A percentile compares a stretch with the other conserved stretches of the same genome.
These are phyloP conservation scores for Tragelaphus strepsiceros DNA, from an alignment of 2,113 vertebrate genomes.

Conservation along the genomic window DNA sequence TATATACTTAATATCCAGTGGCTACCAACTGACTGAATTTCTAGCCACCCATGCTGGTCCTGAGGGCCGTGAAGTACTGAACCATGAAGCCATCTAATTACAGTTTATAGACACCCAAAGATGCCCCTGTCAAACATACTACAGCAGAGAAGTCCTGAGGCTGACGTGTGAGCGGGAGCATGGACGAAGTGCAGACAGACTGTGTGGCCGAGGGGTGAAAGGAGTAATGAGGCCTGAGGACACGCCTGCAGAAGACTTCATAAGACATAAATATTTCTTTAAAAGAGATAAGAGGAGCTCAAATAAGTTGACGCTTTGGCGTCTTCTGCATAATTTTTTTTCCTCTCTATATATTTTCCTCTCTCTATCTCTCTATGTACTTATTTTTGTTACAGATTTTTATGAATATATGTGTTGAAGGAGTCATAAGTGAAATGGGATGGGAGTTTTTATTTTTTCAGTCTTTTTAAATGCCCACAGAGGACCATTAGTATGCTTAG, in stretches of 20 bases:
- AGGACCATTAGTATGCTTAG: background rate
- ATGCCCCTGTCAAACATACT: background rate
- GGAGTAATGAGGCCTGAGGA: background rate
- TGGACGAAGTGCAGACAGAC: no score
- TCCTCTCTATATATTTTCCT: background rate
- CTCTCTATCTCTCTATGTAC: accelerated
- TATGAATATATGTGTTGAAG: background rate
- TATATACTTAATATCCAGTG: background rate
- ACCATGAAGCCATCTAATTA: background rate
- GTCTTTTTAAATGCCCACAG: background rate
- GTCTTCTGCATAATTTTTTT: background rate
- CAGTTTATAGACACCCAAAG: background rate
- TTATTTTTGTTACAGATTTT: background rate
- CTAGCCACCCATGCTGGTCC: background rate
- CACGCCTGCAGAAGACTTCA: background rate
- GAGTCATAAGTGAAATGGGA: background rate
- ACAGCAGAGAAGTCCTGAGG: no score
- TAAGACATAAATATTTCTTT: background rate
- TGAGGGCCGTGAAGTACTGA: background rate
- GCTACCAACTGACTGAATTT: background rate
- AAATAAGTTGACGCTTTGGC: background rate
- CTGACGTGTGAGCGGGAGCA: background rate
- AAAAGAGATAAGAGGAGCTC: background rate
- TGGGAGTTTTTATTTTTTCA: background rate
- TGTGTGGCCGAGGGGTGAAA: background rate